A percentile compares a stretch with the other conserved stretches of the same genome.
phyloP scores from a whole-genome alignment of 1,140 invertebrate species.

The Pinna nobilis region DNA sequence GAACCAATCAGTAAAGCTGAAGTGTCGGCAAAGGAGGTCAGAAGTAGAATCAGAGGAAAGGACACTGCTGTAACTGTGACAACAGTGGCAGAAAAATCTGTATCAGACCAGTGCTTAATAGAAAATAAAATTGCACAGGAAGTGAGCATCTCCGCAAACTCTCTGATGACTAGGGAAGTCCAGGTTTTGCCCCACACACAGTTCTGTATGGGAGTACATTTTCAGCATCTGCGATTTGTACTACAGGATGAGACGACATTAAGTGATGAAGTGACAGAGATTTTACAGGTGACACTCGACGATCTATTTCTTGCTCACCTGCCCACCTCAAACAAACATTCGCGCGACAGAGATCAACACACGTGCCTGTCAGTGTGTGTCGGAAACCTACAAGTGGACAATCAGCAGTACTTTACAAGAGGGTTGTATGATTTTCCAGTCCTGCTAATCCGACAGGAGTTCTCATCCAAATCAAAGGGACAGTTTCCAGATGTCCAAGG shows the following conservation, averaged over 20 bases:
- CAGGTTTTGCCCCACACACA: background rate
- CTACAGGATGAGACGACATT: conserved; percentile 60
- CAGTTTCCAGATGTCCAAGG: conserved; percentile 17
- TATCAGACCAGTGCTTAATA: too few relatives aligned
- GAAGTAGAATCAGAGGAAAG: conserved; percentile 76
- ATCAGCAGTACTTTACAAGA: conserved; percentile 80
- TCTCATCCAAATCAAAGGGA: too few relatives aligned
- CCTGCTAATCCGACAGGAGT: conserved; percentile 69
- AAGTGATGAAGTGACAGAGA: conserved; percentile 49
- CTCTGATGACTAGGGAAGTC: conserved; percentile 1
- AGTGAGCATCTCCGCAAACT: background rate
- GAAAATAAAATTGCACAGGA: too few relatives aligned
- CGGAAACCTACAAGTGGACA: conserved; percentile 84
- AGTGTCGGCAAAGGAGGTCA: conserved; percentile 83
- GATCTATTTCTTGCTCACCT: conserved; percentile 57
- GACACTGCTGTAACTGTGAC: conserved; percentile 9
- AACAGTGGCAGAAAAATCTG: background rate
- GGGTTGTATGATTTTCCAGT: conserved; percentile 76
- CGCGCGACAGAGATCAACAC: conserved; percentile 35
- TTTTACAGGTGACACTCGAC: conserved; percentile 61
- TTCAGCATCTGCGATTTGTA: conserved; percentile 52
- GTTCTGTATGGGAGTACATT: conserved; percentile 39
- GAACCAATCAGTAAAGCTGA: conserved; percentile 82
- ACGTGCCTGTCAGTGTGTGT: conserved; percentile 69
- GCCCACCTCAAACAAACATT: conserved; percentile 46